A percentile compares a stretch with the other conserved stretches of the same genome.
Conservation (phyloP, 2,797 vertebrate species). For the Pitangus sulphuratus region DNA sequence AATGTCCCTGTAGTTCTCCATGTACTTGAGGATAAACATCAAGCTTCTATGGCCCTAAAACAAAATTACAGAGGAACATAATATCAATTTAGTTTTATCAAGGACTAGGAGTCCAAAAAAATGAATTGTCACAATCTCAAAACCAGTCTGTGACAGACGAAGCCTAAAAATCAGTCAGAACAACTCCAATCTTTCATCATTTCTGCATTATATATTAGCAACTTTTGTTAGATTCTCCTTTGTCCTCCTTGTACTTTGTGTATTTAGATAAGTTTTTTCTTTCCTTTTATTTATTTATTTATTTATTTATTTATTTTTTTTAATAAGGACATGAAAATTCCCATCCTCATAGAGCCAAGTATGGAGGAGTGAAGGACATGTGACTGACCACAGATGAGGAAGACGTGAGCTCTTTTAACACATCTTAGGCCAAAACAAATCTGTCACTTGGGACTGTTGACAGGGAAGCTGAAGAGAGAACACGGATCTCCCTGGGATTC, state of each 20-base stretch:
- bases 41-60: neutral
- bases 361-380: neutral
- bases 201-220: neutral
- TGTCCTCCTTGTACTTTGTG: neutral
- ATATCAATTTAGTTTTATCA: neutral
- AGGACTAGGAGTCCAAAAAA: neutral
- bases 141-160: neutral
- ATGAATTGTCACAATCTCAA: neutral
- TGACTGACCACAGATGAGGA: neutral
- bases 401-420: fast-evolving
- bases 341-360: neutral
- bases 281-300: no score
- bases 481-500: neutral
- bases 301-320: no score
- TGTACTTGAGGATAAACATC: neutral
- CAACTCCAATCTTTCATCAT: neutral
- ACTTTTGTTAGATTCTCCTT: neutral
- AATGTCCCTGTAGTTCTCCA: neutral
- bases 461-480: neutral
- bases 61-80: neutral
- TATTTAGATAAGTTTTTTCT: neutral
- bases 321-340: neutral
- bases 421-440: neutral
- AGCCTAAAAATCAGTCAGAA: neutral
- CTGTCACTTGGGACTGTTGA: neutral